phyloP scores from a whole-genome alignment of 2,797 vertebrate species.

The Neosilurus mollespiculum region DNA sequence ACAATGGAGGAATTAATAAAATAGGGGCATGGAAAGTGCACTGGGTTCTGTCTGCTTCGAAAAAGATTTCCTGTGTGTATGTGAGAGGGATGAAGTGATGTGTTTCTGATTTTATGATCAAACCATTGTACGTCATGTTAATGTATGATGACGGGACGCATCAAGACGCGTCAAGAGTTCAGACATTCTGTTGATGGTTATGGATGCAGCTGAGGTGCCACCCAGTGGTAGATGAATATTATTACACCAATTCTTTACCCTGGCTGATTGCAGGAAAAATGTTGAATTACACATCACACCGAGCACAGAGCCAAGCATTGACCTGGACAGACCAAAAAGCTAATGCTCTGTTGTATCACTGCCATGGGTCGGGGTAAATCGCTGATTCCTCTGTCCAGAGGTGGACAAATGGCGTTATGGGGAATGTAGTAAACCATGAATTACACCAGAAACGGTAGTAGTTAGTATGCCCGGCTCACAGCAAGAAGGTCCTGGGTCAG shows the following conservation, averaged over 20 bases:
- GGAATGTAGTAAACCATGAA: background rate
- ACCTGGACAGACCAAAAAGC: background rate
- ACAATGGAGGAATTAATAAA: slow-evolving; percentile 23
- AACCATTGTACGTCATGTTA: background rate
- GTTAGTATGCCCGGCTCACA: no score
- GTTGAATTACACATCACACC: background rate
- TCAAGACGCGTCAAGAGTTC: background rate
- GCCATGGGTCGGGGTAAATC: background rate
- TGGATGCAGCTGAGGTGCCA: slow-evolving; percentile 30
- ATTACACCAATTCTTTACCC: slow-evolving; percentile 1
- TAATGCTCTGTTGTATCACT: background rate
- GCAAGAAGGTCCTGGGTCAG: no score
- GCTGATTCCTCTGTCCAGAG: background rate
- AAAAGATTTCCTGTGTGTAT: background rate
- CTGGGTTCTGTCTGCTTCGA: slow-evolving; percentile 20
- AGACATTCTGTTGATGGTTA: background rate
- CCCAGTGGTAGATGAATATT: slow-evolving; percentile 17
- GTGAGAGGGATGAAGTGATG: background rate
- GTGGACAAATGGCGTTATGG: background rate
- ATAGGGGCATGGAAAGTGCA: background rate
- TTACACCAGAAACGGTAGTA: background rate
- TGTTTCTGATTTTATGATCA: background rate
- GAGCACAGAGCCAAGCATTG: background rate
- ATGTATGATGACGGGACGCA: background rate
- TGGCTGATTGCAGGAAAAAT: background rate